Evolutionary conservation across 1,140 invertebrate genomes (phyloP), one percentile per base, ranked within the genome.

Genomic region (Plutomurus gul): DNA sequence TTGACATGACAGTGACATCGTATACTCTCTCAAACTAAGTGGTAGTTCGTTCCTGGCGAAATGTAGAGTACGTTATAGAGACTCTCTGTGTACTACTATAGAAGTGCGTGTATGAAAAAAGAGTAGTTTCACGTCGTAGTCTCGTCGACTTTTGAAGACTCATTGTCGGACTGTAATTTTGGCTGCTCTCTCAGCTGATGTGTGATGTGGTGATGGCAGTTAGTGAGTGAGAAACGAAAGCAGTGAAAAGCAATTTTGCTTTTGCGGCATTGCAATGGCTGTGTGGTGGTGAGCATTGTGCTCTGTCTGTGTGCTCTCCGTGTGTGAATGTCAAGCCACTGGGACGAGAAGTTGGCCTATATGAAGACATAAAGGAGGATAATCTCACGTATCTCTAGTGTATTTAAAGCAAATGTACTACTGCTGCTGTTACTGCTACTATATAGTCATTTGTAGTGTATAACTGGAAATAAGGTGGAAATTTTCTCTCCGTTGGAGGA

Each of bases 271-370:
- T 4, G 16, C 20, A 47, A 13, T 46, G 43, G 43, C 20, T 65
- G 56, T 33, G 25, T 65, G 30, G 10, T 22, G 47, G 20, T 65
- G 30, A 33, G 56, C 18, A 65, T 65, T 65, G 56, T 65, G 56
- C 27, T 33, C n/a, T n/a, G n/a, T n/a, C n/a, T n/a, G n/a, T n/a
- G n/a, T n/a, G n/a, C n/a, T n/a, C n/a, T n/a, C n/a, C n/a, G n/a
- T n/a, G n/a, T n/a, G n/a, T n/a, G 36, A 65, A 65, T 65, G 56
- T 65, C 56, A 65, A 65, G 36, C 56, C 56, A 33, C n/a, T n/a
- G n/a, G n/a, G n/a, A n/a, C n/a, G 56, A 30, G 56, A 65, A 33
- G n/a, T 27, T 65, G 18, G 51, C n/a, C n/a, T n/a, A n/a, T n/a
- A n/a, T 33, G 51, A 16, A 33, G 27, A 65, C 56, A 65, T 65